Evolutionary conservation across 2,888 invertebrate species (phyloP).

Genomic region (Heliconius ismenius): DNA sequence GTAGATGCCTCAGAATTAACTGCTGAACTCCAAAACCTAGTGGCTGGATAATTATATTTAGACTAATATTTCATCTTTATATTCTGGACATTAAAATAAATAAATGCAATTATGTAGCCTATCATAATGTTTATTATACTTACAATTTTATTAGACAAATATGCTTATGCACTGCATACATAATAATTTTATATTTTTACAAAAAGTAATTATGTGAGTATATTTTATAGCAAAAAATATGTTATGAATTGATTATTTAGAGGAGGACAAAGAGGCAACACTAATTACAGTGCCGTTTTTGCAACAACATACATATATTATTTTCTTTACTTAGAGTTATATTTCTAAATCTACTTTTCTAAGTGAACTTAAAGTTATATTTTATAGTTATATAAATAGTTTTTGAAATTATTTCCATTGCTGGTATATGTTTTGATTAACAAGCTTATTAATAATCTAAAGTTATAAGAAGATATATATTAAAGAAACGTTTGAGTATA

Average conservation of each 20-base stretch:
- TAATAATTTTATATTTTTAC: constrained; percentile 23
- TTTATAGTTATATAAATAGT: not conserved
- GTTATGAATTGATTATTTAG: too few relatives aligned
- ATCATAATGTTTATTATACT: constrained; percentile 12
- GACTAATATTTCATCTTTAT: not conserved
- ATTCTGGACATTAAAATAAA: not conserved
- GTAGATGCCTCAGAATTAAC: constrained; percentile 77
- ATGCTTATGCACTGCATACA: constrained; percentile 13
- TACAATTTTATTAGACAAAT: constrained; percentile 7
- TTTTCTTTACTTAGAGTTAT: not conserved
- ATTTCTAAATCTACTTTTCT: not conserved
- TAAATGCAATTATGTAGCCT: constrained; percentile 14
- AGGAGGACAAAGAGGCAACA: too few relatives aligned
- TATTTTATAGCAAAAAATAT: not conserved
- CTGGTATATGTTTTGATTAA: not conserved
- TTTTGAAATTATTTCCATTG: not conserved
- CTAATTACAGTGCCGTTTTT: not conserved
- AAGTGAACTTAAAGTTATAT: not conserved
- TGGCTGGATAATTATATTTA: constrained; percentile 61
- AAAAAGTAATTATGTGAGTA: not conserved
- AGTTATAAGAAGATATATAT: not conserved
- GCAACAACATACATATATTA: not conserved
- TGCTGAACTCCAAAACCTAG: constrained; percentile 77
- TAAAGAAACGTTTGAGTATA: too few relatives aligned
- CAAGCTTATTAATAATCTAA: not conserved